These are phyloP conservation scores for Gisinianus flammeolus DNA, from an alignment of 2,888 invertebrate species.

Conservation along the genomic window DNA sequence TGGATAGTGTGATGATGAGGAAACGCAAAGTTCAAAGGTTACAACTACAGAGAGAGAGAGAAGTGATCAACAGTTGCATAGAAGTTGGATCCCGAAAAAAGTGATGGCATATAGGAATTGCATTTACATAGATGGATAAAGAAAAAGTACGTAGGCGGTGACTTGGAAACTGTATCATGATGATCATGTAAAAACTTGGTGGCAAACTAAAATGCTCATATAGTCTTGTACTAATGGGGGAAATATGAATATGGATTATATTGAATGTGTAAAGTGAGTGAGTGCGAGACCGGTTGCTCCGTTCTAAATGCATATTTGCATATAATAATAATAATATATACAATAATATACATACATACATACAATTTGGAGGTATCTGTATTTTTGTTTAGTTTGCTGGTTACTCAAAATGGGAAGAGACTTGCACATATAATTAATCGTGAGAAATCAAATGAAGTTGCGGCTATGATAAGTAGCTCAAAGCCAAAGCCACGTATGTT, in stretches of 20 bases:
- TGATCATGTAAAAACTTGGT: neutral
- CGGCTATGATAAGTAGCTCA: neutral
- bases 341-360: neutral
- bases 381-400: neutral
- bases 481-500: neutral
- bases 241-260: too few relatives aligned
- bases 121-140: too few relatives aligned
- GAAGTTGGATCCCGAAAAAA: too few relatives aligned
- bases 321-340: too few relatives aligned
- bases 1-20: too few relatives aligned
- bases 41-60: too few relatives aligned
- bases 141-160: neutral
- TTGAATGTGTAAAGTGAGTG: too few relatives aligned
- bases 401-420: neutral
- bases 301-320: too few relatives aligned
- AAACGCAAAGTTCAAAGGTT: too few relatives aligned
- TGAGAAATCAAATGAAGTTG: constrained; percentile 26
- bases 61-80: too few relatives aligned
- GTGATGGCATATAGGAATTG: too few relatives aligned
- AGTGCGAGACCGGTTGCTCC: neutral
- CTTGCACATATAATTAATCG: constrained; percentile 11
- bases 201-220: neutral
- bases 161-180: constrained; percentile 16
- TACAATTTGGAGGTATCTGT: neutral
- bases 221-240: too few relatives aligned